Evolutionary conservation across 2,888 invertebrate genomes (phyloP).

Genomic region (Tetragonisca angustula): DNA sequence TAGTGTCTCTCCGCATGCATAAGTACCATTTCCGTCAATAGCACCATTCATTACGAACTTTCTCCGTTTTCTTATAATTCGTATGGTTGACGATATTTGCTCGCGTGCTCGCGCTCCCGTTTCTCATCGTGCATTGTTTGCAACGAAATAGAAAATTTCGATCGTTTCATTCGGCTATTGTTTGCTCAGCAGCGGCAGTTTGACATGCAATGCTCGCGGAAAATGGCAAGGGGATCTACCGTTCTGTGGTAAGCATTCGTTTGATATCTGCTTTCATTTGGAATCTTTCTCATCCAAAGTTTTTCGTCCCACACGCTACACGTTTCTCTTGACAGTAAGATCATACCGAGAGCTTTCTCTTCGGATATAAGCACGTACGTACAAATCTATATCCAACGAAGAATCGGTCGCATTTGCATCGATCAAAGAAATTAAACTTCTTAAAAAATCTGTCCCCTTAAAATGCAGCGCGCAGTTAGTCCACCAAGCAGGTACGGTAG

Average conservation of each 20-base stretch:
- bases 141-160: constrained; percentile 29
- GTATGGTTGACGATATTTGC: constrained; percentile 33
- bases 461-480: constrained; percentile 38
- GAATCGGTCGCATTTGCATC: constrained; percentile 7
- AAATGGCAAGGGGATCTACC: constrained; percentile 93
- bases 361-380: constrained; percentile 11
- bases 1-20: neutral
- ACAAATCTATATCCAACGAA: neutral
- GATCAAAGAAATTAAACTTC: constrained; percentile 44
- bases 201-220: constrained; percentile 89
- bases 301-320: constrained; percentile 7
- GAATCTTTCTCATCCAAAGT: constrained; percentile 13
- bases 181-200: constrained; percentile 85
- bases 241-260: constrained; percentile 89
- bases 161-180: constrained; percentile 43
- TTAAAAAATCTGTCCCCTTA: constrained; percentile 39
- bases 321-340: constrained; percentile 43
- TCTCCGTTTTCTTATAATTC: constrained; percentile 54
- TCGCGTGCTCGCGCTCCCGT: constrained; percentile 26
- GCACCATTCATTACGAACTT: constrained; percentile 48
- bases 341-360: constrained; percentile 58
- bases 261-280: neutral
- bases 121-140: constrained; percentile 15
- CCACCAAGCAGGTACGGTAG: constrained; percentile 13
- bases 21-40: constrained; percentile 37